phyloP scores from a whole-genome alignment of 2,888 invertebrate species.

The Drosophila prolongata region DNA sequence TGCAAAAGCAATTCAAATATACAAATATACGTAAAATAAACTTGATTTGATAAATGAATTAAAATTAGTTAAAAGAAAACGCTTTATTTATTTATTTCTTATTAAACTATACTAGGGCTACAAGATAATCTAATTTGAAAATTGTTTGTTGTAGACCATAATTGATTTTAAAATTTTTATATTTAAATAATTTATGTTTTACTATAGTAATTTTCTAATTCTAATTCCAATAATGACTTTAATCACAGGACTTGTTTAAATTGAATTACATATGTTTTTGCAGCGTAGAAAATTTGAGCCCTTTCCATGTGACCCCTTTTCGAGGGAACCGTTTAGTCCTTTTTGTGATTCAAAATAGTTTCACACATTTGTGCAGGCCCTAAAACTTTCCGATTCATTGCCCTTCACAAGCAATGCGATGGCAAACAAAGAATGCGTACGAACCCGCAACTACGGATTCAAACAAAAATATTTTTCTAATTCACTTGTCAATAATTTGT shows the following conservation, averaged over 20 bases:
- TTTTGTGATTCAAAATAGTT: conserved; percentile 28
- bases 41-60: not conserved
- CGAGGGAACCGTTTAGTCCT: not conserved
- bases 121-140: too few species aligned
- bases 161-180: too few species aligned
- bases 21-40: not conserved
- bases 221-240: not conserved
- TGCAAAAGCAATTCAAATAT: too few species aligned
- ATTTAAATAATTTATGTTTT: too few species aligned
- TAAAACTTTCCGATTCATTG: conserved; percentile 42
- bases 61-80: not conserved
- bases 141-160: too few species aligned
- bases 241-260: not conserved
- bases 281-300: not conserved
- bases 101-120: too few species aligned
- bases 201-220: too few species aligned
- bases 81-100: too few species aligned
- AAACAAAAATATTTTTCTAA: conserved; percentile 69
- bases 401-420: conserved; percentile 1
- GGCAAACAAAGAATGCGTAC: conserved; percentile 12
- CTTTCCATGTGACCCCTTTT: conserved; percentile 1
- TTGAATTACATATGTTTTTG: conserved; percentile 3
- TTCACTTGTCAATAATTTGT: conserved; percentile 75
- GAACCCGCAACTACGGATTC: conserved; percentile 2
- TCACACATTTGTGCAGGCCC: conserved; percentile 20